Evolutionary conservation across 2,888 invertebrate genomes (phyloP), one percentile per base, ranked within the genome.

Genomic region (Drosophila pseudotalamancana): DNA sequence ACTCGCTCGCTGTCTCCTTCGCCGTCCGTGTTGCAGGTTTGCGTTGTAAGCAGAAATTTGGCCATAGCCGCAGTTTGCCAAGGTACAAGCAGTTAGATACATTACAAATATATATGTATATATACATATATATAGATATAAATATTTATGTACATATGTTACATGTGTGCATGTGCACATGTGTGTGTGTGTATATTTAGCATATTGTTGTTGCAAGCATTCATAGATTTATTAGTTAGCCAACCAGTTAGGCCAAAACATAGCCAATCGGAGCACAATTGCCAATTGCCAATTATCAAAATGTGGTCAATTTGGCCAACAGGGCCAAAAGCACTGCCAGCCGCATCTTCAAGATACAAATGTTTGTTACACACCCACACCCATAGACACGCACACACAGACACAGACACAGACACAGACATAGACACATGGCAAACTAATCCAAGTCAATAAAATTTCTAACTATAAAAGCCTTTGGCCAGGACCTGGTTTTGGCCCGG

Each of bases 361-460:
- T 59, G 42, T 35, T 43, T 57, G 53, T 54, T 18, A 63, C 12
- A 9, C 9, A 35, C 25, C 21, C 6, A 19, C 23, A 6, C 16
- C 11, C 11, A 40, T 14, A 14, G n/a, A 18, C 25, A 51, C 60
- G 23, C 18, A 16, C 39, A 29, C 32, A 32, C 23, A 14, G 29
- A 34, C 37, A 40, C 27, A 50, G 27, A 39, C 16, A 6, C 5
- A 25, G 23, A 9, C 8, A n/a, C 27, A 42, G 16, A 6, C 0
- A 19, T 8, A 27, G 11, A 21, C 6, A 25, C 39, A 72, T 34
- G 31, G 25, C 48, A 31, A 73, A 62, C 63, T 80, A 86, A 82
- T 83, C 86, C 82, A 55, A 74, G 82, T 80, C 86, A 86, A 82
- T 86, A 82, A 82, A 82, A 86, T 72, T 50, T 50, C 67, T 60